Percentiles rank a stretch among this genome's conserved stretches.
phyloP scores from a whole-genome alignment of 2,797 vertebrate genomes.

The Propithecus perrieri region DNA sequence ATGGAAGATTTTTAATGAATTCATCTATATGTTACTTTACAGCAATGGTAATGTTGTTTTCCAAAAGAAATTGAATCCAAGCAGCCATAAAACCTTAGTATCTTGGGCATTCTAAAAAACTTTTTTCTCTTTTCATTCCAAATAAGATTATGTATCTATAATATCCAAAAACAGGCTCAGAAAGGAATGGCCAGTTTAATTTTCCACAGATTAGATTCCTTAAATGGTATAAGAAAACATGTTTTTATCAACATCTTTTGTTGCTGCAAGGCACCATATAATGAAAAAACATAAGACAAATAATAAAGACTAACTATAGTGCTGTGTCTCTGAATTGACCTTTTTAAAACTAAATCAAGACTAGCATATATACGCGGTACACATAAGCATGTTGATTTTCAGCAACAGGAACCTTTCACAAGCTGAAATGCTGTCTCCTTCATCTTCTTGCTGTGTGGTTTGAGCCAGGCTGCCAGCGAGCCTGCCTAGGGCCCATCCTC shows the following conservation, averaged over 20 bases:
- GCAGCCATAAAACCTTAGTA: constrained; percentile 28
- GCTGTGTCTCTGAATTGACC: not conserved
- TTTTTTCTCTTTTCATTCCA: constrained; percentile 44
- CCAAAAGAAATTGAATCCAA: constrained; percentile 46
- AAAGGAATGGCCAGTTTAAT: constrained; percentile 17
- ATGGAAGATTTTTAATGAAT: constrained; percentile 15
- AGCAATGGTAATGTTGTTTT: constrained; percentile 9
- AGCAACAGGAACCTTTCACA: not conserved
- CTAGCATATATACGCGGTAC: not conserved
- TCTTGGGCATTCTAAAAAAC: not conserved
- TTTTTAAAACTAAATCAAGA: not conserved
- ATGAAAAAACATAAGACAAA: not conserved
- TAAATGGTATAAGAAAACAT: not conserved
- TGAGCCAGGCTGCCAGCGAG: not conserved
- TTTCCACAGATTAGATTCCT: constrained; percentile 30
- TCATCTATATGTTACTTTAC: constrained; percentile 40
- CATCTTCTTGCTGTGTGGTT: not conserved
- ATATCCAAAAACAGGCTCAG: not conserved
- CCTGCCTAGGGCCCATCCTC: not conserved
- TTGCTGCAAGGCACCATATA: not conserved
- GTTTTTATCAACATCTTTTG: constrained; percentile 37
- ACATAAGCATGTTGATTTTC: not conserved
- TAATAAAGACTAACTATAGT: not conserved
- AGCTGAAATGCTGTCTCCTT: not conserved
- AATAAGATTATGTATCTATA: not conserved